A percentile compares a stretch with the other conserved stretches of the same genome.
These are phyloP conservation scores for Adelges cooleyi DNA, from an alignment of 1,140 invertebrate species.

Conservation along the genomic window DNA sequence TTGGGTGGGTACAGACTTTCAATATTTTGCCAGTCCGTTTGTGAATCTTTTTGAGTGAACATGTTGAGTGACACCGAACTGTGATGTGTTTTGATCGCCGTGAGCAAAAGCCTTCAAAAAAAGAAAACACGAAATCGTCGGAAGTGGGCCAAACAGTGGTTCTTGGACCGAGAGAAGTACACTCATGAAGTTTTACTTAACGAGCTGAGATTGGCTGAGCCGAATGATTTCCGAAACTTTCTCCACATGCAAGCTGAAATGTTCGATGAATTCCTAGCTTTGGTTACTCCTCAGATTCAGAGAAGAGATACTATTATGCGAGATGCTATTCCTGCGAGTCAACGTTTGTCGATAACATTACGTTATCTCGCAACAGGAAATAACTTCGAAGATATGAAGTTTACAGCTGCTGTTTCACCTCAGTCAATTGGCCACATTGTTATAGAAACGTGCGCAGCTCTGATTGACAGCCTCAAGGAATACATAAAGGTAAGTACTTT, in stretches of 20 bases:
- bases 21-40: too few species aligned
- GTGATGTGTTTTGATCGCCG: too few species aligned
- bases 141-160: neutral
- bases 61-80: too few species aligned
- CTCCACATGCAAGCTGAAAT: conserved; percentile 35
- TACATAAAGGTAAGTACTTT: conserved; percentile 16
- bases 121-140: neutral
- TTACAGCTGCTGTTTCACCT: conserved; percentile 34
- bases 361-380: conserved; percentile 37
- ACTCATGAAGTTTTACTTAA: conserved; percentile 6
- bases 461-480: conserved; percentile 26
- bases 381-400: conserved; percentile 37
- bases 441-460: conserved; percentile 33
- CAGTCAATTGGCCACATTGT: conserved; percentile 33
- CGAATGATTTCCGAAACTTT: conserved; percentile 32
- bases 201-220: neutral
- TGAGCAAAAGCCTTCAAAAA: too few species aligned
- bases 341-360: conserved; percentile 37
- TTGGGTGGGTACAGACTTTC: too few species aligned
- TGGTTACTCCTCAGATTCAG: conserved; percentile 34
- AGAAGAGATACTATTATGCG: conserved; percentile 38
- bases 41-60: too few species aligned
- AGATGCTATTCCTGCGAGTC: conserved; percentile 36
- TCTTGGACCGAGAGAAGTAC: neutral
- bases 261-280: conserved; percentile 32